Percentiles rank a stretch among this genome's conserved stretches.
These are phyloP conservation scores for Azemiops feae DNA, from an alignment of 2,113 vertebrate species.

Conservation along the genomic window DNA sequence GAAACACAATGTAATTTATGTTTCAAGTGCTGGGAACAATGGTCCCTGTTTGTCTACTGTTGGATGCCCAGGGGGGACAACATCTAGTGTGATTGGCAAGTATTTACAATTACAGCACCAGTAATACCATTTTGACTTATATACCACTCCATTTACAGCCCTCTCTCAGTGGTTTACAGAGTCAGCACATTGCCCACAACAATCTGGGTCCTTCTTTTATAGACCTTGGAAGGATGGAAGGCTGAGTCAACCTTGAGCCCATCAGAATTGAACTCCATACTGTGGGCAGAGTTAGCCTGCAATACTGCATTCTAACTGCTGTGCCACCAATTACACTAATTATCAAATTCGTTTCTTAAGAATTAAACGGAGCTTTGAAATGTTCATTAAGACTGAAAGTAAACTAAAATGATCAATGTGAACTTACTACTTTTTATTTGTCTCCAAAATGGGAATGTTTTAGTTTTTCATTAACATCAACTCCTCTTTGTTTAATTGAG, in stretches of 20 bases:
- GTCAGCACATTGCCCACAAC: background rate
- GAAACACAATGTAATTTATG: slow-evolving; percentile 95
- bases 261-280: background rate
- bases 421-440: background rate
- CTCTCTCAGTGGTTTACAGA: background rate
- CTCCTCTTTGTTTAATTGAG: background rate
- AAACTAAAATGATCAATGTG: background rate
- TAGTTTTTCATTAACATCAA: background rate
- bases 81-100: slow-evolving; percentile 91
- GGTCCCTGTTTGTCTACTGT: slow-evolving; percentile 97
- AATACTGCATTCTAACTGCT: background rate
- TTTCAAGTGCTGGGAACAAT: slow-evolving; percentile 97
- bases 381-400: background rate
- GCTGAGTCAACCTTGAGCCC: background rate
- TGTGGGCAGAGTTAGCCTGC: background rate
- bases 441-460: background rate
- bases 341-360: background rate
- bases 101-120: background rate
- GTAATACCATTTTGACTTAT: background rate
- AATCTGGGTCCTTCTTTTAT: background rate
- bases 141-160: background rate
- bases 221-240: background rate
- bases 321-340: background rate
- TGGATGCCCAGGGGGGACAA: slow-evolving; percentile 96
- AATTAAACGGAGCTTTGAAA: background rate